Conservation (phyloP, 2,113 vertebrate genomes). For the Periophthalmodon schlosseri region DNA sequence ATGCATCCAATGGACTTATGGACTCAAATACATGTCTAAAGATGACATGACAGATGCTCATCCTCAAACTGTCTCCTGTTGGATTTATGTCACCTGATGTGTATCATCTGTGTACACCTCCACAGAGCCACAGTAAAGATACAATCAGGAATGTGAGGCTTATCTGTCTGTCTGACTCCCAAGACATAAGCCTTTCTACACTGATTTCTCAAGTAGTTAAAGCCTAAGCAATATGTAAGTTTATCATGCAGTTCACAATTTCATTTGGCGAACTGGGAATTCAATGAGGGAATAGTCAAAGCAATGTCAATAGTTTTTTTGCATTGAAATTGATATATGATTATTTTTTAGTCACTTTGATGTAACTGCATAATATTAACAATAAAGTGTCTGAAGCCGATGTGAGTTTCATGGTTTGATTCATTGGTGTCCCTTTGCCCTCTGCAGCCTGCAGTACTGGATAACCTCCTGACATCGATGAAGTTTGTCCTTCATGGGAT, state of each 20-base stretch:
- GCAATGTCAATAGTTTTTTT: no score
- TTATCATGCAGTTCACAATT: no score
- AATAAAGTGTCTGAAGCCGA: no score
- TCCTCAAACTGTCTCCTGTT: constrained; percentile 17
- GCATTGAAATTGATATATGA: no score
- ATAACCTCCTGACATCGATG: constrained; percentile 83
- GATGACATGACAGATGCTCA: constrained; percentile 1
- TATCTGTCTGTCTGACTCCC: constrained; percentile 37
- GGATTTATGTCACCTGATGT: constrained; percentile 39
- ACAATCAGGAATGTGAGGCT: constrained; percentile 57
- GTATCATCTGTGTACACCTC: constrained; percentile 18
- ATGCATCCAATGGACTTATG: constrained; percentile 10
- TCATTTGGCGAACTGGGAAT: no score
- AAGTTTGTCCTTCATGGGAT: constrained; percentile 83
- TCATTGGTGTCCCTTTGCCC: constrained; percentile 9
- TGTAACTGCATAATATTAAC: no score
- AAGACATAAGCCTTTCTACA: background rate
- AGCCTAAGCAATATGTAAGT: no score
- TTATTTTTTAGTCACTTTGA: no score
- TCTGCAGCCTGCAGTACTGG: constrained; percentile 79
- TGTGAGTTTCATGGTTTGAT: background rate
- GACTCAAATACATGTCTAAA: constrained; percentile 16
- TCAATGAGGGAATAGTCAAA: no score
- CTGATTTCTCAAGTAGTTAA: background rate
- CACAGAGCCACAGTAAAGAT: constrained; percentile 46